Evolutionary conservation across 2,113 vertebrate species (phyloP).

Genomic region (Cathartes aura): DNA sequence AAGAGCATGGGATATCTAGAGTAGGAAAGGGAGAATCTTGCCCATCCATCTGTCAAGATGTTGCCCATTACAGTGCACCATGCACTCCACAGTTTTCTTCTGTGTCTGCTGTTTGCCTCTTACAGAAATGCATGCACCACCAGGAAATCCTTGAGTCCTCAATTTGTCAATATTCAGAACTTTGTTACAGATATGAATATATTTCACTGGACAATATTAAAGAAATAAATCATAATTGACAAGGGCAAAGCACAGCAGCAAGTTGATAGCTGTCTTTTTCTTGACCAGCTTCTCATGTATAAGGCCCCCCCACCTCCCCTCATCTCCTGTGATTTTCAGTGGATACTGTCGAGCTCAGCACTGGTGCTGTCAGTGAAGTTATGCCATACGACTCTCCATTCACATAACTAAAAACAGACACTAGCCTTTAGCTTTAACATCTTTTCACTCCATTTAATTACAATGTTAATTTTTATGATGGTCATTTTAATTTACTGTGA

Average conservation of each 20-base stretch:
- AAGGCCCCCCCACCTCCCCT: accelerated
- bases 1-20: not conserved
- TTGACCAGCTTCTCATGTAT: not conserved
- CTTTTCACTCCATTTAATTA: not conserved
- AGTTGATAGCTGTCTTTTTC: not conserved
- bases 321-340: not conserved
- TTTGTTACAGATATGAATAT: not conserved
- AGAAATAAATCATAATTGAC: not conserved
- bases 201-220: not conserved
- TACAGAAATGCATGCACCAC: not conserved
- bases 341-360: not conserved
- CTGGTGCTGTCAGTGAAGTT: not conserved
- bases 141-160: not conserved
- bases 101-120: not conserved
- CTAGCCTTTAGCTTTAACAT: not conserved
- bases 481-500: not conserved
- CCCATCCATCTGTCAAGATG: not conserved
- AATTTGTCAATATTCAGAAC: not conserved
- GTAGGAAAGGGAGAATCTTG: not conserved
- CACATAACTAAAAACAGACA: not conserved
- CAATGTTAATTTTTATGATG: not conserved
- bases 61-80: not conserved
- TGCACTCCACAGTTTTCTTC: not conserved
- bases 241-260: not conserved
- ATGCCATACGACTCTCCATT: not conserved